Conservation (phyloP, 2,797 vertebrate species). For the Neosilurus mollespiculum region DNA sequence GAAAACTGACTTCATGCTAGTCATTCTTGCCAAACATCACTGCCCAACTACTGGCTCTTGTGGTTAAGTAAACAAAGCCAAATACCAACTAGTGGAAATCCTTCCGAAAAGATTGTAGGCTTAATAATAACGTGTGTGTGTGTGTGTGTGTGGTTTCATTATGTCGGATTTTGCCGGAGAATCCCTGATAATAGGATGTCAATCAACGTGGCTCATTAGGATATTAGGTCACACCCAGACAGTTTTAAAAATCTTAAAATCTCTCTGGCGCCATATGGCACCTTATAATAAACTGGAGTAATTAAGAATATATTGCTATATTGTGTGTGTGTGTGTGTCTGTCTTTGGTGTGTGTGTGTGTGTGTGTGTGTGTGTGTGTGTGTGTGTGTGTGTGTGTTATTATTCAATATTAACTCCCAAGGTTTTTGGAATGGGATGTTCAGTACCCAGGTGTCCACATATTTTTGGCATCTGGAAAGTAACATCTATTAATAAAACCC, state of each 20-base stretch:
- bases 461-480: not conserved
- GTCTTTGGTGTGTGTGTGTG: not conserved
- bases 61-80: not conserved
- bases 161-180: not conserved
- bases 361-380: not conserved
- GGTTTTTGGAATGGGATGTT: not conserved
- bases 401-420: not conserved
- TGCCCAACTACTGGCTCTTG: not conserved
- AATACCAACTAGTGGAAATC: not conserved
- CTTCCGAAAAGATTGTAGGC: not conserved
- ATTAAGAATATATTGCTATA: not conserved
- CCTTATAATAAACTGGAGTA: not conserved
- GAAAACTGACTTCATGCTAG: not conserved
- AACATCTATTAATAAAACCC: not conserved
- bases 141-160: not conserved
- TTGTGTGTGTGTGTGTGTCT: not conserved
- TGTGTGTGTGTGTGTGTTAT: no score
- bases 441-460: not conserved
- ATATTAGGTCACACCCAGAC: constrained; percentile 17
- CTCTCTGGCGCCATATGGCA: constrained; percentile 4
- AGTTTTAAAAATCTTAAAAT: not conserved
- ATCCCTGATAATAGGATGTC: not conserved
- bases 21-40: not conserved
- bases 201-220: constrained; percentile 23
- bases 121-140: no score